Evolutionary conservation across 2,113 vertebrate genomes (phyloP).

Genomic region (Galeopterus variegatus): DNA sequence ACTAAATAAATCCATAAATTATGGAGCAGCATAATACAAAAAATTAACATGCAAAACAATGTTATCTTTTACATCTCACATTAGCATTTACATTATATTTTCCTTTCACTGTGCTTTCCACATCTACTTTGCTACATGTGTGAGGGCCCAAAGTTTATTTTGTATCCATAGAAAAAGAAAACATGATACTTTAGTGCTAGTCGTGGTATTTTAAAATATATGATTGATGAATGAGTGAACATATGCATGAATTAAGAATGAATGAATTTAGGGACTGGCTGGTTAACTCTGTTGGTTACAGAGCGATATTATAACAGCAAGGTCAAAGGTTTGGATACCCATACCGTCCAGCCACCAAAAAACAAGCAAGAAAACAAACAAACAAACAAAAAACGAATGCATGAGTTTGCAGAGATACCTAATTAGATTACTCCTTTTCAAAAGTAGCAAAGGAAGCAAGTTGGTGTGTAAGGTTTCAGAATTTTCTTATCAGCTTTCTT

Average conservation of each 20-base stretch:
- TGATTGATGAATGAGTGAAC: not conserved
- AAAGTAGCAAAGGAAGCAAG: slow-evolving; percentile 50
- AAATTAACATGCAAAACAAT: not conserved
- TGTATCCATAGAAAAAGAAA: slow-evolving; percentile 7
- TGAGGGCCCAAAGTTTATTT: not conserved
- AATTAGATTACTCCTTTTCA: not conserved
- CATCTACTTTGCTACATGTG: not conserved
- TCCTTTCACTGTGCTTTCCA: slow-evolving; percentile 2
- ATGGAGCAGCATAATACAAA: not conserved
- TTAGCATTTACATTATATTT: slow-evolving; percentile 49
- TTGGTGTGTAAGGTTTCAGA: slow-evolving; percentile 58
- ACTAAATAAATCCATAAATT: slow-evolving; percentile 29
- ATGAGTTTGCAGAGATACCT: not conserved
- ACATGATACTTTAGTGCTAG: not conserved
- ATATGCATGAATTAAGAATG: not conserved
- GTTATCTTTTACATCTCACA: slow-evolving; percentile 20
- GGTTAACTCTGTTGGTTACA: too few relatives aligned
- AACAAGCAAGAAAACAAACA: too few relatives aligned
- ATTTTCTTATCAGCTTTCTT: slow-evolving; percentile 81
- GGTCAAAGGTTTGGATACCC: too few relatives aligned
- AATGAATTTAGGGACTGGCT: not conserved
- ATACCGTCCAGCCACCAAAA: too few relatives aligned
- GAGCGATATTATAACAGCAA: too few relatives aligned
- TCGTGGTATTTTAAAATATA: slow-evolving; percentile 35
- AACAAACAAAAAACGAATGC: not conserved